Evolutionary conservation across 2,888 invertebrate genomes (phyloP).

Genomic region (Julus scanicus): DNA sequence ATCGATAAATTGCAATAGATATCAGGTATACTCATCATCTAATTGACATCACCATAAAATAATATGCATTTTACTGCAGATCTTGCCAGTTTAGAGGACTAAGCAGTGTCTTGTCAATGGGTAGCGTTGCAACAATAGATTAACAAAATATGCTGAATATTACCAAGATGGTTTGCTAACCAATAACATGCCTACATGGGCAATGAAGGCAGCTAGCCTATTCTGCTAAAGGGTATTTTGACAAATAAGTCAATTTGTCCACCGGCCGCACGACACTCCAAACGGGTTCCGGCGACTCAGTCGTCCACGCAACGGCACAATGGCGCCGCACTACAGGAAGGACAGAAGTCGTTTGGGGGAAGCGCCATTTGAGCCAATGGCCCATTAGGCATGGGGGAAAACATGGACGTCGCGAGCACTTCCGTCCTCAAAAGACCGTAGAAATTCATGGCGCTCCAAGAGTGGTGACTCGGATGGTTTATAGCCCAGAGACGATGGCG

Average conservation of each 20-base stretch:
- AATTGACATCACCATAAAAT: no score
- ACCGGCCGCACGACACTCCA: neutral
- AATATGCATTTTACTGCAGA: no score
- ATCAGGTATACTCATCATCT: no score
- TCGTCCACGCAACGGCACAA: neutral
- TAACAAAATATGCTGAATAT: no score
- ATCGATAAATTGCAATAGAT: no score
- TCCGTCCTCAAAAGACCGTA: constrained; percentile 47
- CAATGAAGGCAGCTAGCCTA: neutral
- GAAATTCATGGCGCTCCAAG: constrained; percentile 35
- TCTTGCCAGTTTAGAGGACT: no score
- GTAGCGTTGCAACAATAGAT: no score
- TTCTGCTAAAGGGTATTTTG: neutral
- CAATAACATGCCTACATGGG: no score
- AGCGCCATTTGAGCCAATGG: constrained; percentile 12
- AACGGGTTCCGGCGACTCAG: neutral
- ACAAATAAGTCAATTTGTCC: constrained; percentile 1
- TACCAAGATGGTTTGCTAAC: no score
- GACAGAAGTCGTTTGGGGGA: constrained; percentile 13
- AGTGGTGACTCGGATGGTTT: constrained; percentile 40
- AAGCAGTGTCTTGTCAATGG: no score
- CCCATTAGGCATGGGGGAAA: neutral
- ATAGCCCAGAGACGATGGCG: constrained; percentile 38
- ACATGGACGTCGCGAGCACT: constrained; percentile 31
- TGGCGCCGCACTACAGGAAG: neutral